These are phyloP conservation scores for Drosophila asahinai DNA, from an alignment of 1,140 invertebrate genomes.

Conservation along the genomic window DNA sequence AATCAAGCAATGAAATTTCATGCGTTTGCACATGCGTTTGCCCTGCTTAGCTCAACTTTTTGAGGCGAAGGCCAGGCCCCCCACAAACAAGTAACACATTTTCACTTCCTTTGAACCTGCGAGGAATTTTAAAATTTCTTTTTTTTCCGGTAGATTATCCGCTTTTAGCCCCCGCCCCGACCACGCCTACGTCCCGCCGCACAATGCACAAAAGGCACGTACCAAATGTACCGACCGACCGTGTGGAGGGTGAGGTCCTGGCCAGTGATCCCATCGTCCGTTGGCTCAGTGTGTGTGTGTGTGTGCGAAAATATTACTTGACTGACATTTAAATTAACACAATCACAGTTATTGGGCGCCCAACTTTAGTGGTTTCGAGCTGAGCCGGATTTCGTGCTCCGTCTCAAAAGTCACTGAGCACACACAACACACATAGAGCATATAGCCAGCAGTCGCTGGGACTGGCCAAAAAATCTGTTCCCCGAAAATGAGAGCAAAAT, in stretches of 20 bases:
- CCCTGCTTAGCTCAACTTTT: conserved; percentile 18
- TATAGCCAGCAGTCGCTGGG: background rate
- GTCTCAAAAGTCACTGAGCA: conserved; percentile 54
- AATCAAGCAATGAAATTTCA: conserved; percentile 84
- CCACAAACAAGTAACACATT: conserved; percentile 80
- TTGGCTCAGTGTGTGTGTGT: conserved; percentile 9
- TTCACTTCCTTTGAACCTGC: conserved; percentile 82
- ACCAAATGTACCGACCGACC: conserved; percentile 40
- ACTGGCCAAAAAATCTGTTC: conserved; percentile 17
- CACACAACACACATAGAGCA: conserved; percentile 26
- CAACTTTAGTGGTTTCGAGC: conserved; percentile 51
- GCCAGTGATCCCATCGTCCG: conserved; percentile 56
- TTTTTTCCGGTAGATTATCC: conserved; percentile 76
- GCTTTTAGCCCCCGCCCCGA: conserved; percentile 62
- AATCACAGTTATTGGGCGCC: conserved; percentile 79
- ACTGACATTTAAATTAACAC: conserved; percentile 84
- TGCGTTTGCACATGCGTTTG: conserved; percentile 80
- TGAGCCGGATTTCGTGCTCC: conserved; percentile 42
- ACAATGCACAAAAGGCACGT: conserved; percentile 80
- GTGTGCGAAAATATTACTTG: conserved; percentile 81
- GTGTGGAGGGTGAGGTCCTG: conserved; percentile 12
- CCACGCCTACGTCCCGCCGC: conserved; percentile 61
- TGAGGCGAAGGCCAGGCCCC: too few species aligned
- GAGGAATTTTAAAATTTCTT: conserved; percentile 77
- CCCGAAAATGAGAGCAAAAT: conserved; percentile 35